Base-by-base conservation (phyloP, 2,113 vertebrate genomes). In the Clarias batrachus region DNA sequence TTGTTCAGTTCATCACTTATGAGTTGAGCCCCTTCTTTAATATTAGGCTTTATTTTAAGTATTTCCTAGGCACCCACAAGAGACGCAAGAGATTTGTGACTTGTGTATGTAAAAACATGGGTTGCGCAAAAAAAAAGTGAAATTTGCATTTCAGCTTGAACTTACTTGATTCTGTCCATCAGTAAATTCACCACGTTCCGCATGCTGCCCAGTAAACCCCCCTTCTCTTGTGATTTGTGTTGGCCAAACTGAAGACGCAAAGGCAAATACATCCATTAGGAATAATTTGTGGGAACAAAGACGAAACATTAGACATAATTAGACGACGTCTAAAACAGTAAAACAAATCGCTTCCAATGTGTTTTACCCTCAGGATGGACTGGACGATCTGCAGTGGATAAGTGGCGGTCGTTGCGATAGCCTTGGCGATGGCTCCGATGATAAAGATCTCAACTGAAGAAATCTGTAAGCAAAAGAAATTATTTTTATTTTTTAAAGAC, bases 381-480 rank as follows among this genome's bases (percentile, higher is more conserved):
- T 96, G 95, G 56, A 96, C 90, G 1, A 94, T 96, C 92, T 96
- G 95, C 30, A 96, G 93, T 33, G 95, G 95, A 89, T 95, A 96
- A 0, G 95, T 96, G 0, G 87, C 93, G 0, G 95, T 94, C 19
- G 95, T 95, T 30, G 95, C 95, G 0, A 96, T 82, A 73, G 95
- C 95, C 89, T 96, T 96, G 85, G 95, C 95, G 5, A 96, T 62
- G 60, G 95, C 95, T 85, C 95, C 95, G 16, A 96, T 95, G 66
- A 96, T 23, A 87, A 96, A 96, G 86, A 96, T 95, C 87, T 96
- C 91, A 59, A 92, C 89, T 48, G 95, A 95, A 17, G 94, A 94
- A 56, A 96, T 94, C 95, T 96, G 93, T 8, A 8, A 73, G 37
- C 4, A 12, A 77, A 25, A 60, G 8, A 6, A 3, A 71, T 33